Evolutionary conservation across 2,797 vertebrate genomes (phyloP).

Genomic region (Argentina silus): DNA sequence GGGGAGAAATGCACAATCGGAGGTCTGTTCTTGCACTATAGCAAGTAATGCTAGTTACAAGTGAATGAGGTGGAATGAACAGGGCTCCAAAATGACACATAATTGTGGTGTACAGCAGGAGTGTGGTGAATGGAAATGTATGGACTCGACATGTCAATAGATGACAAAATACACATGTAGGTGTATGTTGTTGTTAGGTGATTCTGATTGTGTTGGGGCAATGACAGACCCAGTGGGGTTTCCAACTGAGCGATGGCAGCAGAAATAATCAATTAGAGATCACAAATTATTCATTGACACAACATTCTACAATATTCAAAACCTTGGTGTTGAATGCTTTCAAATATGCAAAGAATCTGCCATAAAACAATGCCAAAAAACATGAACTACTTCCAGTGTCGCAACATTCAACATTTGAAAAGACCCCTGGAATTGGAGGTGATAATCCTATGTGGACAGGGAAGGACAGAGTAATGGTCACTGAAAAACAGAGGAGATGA

Average conservation of each 20-base stretch:
- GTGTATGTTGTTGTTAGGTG: not conserved
- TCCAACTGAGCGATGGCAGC: conserved; percentile 5
- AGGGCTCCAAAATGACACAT: conserved; percentile 20
- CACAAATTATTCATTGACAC: conserved; percentile 31
- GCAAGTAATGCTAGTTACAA: conserved; percentile 32
- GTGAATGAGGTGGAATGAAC: conserved; percentile 36
- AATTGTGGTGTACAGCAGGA: no score
- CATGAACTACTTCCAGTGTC: not conserved
- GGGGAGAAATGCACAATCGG: conserved; percentile 65
- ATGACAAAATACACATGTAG: not conserved
- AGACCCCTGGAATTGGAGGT: conserved; percentile 1
- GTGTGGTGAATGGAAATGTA: not conserved
- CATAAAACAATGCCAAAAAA: no score
- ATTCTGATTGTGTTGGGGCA: conserved; percentile 11
- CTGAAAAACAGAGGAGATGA: conserved; percentile 19
- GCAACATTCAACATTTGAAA: not conserved
- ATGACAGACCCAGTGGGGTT: conserved; percentile 1
- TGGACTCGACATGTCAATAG: not conserved
- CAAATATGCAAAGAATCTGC: not conserved
- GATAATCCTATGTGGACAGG: not conserved
- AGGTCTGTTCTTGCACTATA: conserved; percentile 65
- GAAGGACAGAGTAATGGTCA: not conserved
- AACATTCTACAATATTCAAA: conserved; percentile 7
- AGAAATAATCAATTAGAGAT: conserved; percentile 21
- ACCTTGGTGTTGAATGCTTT: conserved; percentile 4